Evolutionary conservation across 2,888 invertebrate genomes (phyloP), one percentile per base, ranked within the genome.

Genomic region (Glaucopsyche alexis): DNA sequence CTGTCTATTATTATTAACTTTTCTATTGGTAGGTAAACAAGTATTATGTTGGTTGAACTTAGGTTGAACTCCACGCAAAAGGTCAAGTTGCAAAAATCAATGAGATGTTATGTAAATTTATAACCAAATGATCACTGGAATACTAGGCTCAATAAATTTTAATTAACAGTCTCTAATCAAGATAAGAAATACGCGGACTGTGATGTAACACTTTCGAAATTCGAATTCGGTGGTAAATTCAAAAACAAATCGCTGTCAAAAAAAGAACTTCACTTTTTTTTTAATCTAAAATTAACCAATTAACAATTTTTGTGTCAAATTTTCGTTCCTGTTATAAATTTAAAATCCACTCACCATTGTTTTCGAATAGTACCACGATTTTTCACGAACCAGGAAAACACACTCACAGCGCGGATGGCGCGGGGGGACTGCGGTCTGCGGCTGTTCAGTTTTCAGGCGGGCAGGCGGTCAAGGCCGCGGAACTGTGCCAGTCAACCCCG

Each of bases 341-440:
- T 13, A 67, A 72, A 69, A 71, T 73, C 42, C 73, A 87, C 90
- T 90, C 79, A 91, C 92, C 92, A 91, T 91, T 85, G 79, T 82
- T 84, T 69, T 29, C 84, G 72, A 82, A 83, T 82, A 81, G 40
- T 78, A 81, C 81, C 85, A 85, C 84, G 82, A 76, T 76, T 67
- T 74, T 73, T 71, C 52, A 69, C 50, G 78, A 71, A 78, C 74
- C 77, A 70, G 72, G 74, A 75, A 78, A 74, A 74, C 79, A 79
- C 85, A 80, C 78, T 73, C 66, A 38, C 52, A 6, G 42, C 81
- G 79, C 87, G 81, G 83, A 84, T 80, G 80, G 82, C 84, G 87
- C 87, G 85, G 89, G 80, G 78, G 81, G 80, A 92, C 91, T 91
- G 91, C 88, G 86, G 90, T 77, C 91, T 91, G 91, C 88, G 86